These are phyloP conservation scores for Chymomyza amoena DNA, from an alignment of 2,888 invertebrate species.

Conservation along the genomic window DNA sequence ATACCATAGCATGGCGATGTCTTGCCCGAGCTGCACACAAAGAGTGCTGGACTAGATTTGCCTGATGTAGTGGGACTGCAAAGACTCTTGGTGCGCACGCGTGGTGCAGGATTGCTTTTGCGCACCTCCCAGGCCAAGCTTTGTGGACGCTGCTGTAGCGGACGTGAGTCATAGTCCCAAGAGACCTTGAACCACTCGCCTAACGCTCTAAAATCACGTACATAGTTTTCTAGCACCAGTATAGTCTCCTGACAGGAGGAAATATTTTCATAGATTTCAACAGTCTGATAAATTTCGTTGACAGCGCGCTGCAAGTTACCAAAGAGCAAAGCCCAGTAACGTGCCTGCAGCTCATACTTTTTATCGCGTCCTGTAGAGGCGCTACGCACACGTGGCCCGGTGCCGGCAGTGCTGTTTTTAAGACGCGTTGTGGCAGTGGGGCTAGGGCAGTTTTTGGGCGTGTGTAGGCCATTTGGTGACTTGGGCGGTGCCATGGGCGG, in stretches of 20 bases:
- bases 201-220: conserved; percentile 94
- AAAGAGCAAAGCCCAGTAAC: conserved; percentile 97
- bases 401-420: conserved; percentile 36
- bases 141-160: conserved; percentile 89
- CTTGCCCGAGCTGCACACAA: conserved; percentile 82
- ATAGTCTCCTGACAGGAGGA: conserved; percentile 98
- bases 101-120: conserved; percentile 86
- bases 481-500: conserved; percentile 73
- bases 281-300: conserved; percentile 97
- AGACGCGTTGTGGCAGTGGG: conserved; percentile 44
- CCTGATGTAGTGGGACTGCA: conserved; percentile 81
- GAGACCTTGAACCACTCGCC: conserved; percentile 96
- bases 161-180: conserved; percentile 95
- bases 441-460: conserved; percentile 60
- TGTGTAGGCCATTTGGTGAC: conserved; percentile 61
- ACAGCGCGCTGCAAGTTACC: conserved; percentile 95
- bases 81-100: conserved; percentile 77
- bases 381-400: conserved; percentile 85
- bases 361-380: conserved; percentile 93
- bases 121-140: conserved; percentile 97
- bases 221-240: conserved; percentile 95
- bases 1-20: conserved; percentile 80
- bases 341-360: conserved; percentile 90
- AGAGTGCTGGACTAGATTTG: conserved; percentile 82
- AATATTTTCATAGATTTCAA: conserved; percentile 95